Percentiles rank a stretch among this genome's conserved stretches.
These are phyloP conservation scores for Stenurella melanura DNA, from an alignment of 2,888 invertebrate species.

Conservation along the genomic window DNA sequence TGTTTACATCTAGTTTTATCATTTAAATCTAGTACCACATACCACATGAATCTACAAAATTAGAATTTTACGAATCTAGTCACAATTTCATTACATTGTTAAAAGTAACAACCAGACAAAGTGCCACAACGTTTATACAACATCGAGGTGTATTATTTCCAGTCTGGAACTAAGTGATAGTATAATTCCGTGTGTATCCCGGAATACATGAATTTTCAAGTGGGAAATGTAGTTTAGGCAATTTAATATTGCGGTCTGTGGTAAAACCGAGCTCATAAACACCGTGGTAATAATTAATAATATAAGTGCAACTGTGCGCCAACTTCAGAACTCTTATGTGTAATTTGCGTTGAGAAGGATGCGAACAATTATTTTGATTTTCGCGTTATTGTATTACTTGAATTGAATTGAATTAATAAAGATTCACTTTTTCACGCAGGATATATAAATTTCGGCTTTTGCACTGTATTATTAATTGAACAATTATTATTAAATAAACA, in stretches of 20 bases:
- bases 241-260: conserved; percentile 54
- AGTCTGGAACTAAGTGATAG: conserved; percentile 42
- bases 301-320: conserved; percentile 4
- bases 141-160: not conserved
- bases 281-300: conserved; percentile 49
- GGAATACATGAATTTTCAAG: conserved; percentile 53
- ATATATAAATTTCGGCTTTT: too few species aligned
- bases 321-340: not conserved
- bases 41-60: too few species aligned
- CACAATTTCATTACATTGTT: not conserved
- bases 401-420: too few species aligned
- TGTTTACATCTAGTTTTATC: too few species aligned
- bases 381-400: not conserved
- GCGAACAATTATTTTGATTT: not conserved
- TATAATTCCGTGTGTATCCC: conserved; percentile 44
- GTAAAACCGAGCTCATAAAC: conserved; percentile 50
- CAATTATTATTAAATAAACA: too few species aligned
- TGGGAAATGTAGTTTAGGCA: conserved; percentile 51
- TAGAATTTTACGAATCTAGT: too few species aligned
- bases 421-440: too few species aligned
- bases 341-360: conserved; percentile 27
- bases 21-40: too few species aligned
- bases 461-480: too few species aligned
- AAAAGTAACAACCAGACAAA: conserved; percentile 9
- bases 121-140: not conserved